These are phyloP conservation scores for Neopipo cinnamomea DNA, from an alignment of 2,113 vertebrate genomes.

Conservation along the genomic window DNA sequence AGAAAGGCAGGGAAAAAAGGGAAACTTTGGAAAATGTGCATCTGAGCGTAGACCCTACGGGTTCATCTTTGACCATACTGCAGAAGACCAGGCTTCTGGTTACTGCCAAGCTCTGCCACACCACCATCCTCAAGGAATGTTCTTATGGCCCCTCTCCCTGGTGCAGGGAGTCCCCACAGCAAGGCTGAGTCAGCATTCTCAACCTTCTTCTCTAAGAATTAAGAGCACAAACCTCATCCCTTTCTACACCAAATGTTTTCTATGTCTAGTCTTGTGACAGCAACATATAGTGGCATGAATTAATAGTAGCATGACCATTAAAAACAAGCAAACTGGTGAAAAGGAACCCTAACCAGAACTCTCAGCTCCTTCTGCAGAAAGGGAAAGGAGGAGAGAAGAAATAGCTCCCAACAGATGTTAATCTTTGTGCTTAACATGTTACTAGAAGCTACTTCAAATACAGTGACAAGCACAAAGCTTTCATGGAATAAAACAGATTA, in stretches of 20 bases:
- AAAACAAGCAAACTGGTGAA: neutral
- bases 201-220: neutral
- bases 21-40: neutral
- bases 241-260: neutral
- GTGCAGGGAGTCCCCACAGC: neutral
- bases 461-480: neutral
- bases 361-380: neutral
- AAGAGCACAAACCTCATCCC: neutral
- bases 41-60: fast-evolving
- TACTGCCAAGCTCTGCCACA: neutral
- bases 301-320: neutral
- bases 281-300: neutral
- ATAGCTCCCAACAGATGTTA: neutral
- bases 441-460: neutral
- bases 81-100: neutral
- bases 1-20: neutral
- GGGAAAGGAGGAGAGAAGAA: neutral
- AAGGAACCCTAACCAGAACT: neutral
- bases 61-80: neutral
- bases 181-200: neutral
- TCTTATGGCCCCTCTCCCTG: neutral
- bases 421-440: neutral
- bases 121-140: neutral
- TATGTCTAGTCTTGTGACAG: neutral
- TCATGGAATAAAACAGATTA: conserved; percentile 10